Evolutionary conservation across 2,113 vertebrate genomes (phyloP), one percentile per base, ranked within the genome.

Genomic region (Aplodontia rufa): DNA sequence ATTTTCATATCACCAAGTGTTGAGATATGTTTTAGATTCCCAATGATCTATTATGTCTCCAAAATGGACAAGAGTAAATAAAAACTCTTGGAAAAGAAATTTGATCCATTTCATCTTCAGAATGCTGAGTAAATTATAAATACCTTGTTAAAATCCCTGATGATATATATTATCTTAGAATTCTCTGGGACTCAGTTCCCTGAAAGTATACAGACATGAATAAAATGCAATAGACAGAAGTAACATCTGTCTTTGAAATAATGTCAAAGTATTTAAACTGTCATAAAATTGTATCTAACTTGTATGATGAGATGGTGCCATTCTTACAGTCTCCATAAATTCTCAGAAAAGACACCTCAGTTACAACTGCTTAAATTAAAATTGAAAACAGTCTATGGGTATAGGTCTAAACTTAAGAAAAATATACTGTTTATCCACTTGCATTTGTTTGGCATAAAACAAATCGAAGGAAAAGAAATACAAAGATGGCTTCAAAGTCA

Each of bases 1-100:
- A 98, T 98, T 62, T 55, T 55, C 47, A 10, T 55, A 0, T 74
- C 16, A 28, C 0, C n/a, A 37, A 87, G 42, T 60, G n/a, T 5
- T 6, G 68, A 42, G 40, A 14, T 49, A 55, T 22, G 37, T 28
- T 47, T 69, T 68, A 81, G 32, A 72, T 60, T 92, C 12, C 35
- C 26, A 32, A 22, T 78, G 40, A 80, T n/a, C 6, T 75, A 6
- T 16, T 62, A 47, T 42, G 40, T 7, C n/a, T 69, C 49, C 17
- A 89, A 93, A 89, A 84, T 64, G 17, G 32, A 79, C 14, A 45
- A 79, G 51, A 85, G 37, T 58, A 79, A 74, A 62, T 60, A 82
- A 74, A 72, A 76, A 7, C 8, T 28, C 35, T 13, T 35, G 22
- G 75, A 47, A 37, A 78, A 87, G 64, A 95, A 87, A 93, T 76